A percentile compares a stretch with the other conserved stretches of the same genome.
phyloP scores from a whole-genome alignment of 2,797 vertebrate species.

The Nothura maculosa region DNA sequence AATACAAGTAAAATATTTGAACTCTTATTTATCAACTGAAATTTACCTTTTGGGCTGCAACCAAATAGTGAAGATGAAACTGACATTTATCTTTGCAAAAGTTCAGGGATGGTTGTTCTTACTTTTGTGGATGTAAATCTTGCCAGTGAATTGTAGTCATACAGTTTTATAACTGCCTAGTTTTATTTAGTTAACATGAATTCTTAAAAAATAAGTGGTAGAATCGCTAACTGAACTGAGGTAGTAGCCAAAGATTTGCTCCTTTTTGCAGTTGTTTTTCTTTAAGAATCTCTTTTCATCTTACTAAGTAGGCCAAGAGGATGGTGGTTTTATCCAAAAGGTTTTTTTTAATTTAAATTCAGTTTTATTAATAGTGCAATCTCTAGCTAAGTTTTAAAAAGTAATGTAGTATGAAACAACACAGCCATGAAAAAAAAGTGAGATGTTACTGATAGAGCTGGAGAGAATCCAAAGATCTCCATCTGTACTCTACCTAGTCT shows the following conservation, averaged over 20 bases:
- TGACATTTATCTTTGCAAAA: background rate
- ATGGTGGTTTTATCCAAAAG: background rate
- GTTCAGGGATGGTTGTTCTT: background rate
- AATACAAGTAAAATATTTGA: background rate
- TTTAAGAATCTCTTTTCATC: background rate
- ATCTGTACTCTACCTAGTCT: background rate
- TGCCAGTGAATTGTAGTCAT: background rate
- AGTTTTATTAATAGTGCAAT: background rate
- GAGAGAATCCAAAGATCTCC: background rate
- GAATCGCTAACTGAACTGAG: background rate
- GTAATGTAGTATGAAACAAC: background rate
- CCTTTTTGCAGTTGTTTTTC: background rate
- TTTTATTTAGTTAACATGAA: background rate
- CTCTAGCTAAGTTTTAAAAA: background rate
- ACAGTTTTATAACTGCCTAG: background rate
- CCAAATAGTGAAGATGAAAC: background rate
- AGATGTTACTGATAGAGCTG: background rate
- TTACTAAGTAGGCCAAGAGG: background rate
- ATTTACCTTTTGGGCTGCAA: background rate
- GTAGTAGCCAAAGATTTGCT: background rate
- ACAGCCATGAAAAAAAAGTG: background rate
- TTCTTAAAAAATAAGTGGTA: background rate
- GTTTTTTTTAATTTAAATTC: background rate
- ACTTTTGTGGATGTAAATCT: background rate
- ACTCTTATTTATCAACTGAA: background rate